Conservation (phyloP, 1,140 invertebrate species). For the Aphaenogaster floridana region DNA sequence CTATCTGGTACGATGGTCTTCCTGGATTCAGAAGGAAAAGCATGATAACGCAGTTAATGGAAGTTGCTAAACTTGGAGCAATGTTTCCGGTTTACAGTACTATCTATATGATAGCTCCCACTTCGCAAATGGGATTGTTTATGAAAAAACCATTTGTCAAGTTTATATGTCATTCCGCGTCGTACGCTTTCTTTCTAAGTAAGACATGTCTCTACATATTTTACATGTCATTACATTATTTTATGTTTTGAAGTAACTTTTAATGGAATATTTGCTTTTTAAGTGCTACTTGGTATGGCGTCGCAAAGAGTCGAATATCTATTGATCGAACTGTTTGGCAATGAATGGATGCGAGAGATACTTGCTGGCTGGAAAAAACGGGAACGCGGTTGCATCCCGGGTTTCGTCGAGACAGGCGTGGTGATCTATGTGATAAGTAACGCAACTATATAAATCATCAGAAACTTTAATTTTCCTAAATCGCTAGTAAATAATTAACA, state of each 20-base stretch:
- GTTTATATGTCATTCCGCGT: constrained; percentile 96
- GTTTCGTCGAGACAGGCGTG: constrained; percentile 93
- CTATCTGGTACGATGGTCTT: constrained; percentile 97
- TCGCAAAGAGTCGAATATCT: constrained; percentile 94
- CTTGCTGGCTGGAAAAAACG: constrained; percentile 91
- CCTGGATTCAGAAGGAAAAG: constrained; percentile 95
- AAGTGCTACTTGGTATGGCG: constrained; percentile 93
- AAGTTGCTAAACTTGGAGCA: constrained; percentile 92
- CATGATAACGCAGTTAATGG: constrained; percentile 91
- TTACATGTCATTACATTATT: background rate
- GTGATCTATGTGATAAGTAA: constrained; percentile 94
- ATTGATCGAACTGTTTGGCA: constrained; percentile 92
- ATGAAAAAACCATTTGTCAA: constrained; percentile 98
- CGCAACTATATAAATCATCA: constrained; percentile 66
- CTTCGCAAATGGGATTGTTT: constrained; percentile 92
- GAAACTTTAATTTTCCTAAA: too few relatives aligned
- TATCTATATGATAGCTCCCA: constrained; percentile 94
- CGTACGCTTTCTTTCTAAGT: constrained; percentile 96
- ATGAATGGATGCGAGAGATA: constrained; percentile 90
- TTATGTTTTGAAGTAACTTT: background rate
- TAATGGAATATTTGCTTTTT: constrained; percentile 1
- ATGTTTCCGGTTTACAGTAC: constrained; percentile 95
- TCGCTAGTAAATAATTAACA: too few relatives aligned
- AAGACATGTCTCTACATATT: constrained; percentile 81
- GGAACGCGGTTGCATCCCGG: constrained; percentile 94